Evolutionary conservation across 35 echinoderm and acorn worm species (phyloP).

Genomic region (Apostichopus parvimensis): DNA sequence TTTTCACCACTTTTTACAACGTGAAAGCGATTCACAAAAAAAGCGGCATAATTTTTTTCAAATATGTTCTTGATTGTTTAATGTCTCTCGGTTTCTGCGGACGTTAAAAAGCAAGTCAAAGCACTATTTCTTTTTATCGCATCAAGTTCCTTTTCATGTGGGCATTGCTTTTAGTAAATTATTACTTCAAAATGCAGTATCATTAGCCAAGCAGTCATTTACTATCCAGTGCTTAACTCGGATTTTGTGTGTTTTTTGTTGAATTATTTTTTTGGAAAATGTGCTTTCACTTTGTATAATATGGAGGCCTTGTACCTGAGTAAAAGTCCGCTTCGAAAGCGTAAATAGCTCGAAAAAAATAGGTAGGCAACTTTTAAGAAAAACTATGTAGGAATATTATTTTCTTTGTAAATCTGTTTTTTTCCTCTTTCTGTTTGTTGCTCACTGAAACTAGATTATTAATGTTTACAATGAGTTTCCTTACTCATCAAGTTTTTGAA

Average conservation of each 20-base stretch:
- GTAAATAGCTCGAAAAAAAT: background rate
- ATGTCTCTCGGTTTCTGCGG: too few species aligned
- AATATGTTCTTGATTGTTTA: too few species aligned
- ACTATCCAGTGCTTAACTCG: background rate
- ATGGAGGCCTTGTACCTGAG: slow-evolving; percentile 15
- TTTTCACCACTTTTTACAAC: too few species aligned
- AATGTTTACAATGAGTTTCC: background rate
- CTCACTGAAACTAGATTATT: background rate
- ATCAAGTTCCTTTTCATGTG: too few species aligned
- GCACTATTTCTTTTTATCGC: too few species aligned
- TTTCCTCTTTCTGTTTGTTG: background rate
- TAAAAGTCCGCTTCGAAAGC: background rate
- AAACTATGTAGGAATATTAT: background rate
- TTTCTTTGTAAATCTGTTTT: background rate
- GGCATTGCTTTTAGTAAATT: too few species aligned
- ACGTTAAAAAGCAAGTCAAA: too few species aligned
- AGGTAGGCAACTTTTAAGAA: background rate
- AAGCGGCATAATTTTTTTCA: too few species aligned
- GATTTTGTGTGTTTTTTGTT: background rate
- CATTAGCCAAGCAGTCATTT: background rate
- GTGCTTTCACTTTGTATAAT: slow-evolving; percentile 18
- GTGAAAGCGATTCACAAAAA: too few species aligned
- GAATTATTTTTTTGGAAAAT: background rate
- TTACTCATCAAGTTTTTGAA: background rate
- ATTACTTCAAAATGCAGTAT: too few species aligned